These are phyloP conservation scores for Drosophila putrida DNA, from an alignment of 2,888 invertebrate species.

Conservation along the genomic window DNA sequence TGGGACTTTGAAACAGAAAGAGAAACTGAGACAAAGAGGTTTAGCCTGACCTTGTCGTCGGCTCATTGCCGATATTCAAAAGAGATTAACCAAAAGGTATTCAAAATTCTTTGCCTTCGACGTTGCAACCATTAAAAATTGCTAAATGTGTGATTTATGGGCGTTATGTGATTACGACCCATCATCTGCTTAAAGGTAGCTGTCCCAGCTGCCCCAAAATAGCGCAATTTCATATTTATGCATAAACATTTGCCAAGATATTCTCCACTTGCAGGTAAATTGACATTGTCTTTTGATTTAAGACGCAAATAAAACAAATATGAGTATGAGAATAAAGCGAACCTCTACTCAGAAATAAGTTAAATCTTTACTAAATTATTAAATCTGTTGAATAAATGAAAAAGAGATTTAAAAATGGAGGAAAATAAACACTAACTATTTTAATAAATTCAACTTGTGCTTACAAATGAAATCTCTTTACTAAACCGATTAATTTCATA, in stretches of 20 bases:
- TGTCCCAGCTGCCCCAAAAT: constrained; percentile 13
- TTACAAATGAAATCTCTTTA: too few species aligned
- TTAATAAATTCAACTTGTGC: too few species aligned
- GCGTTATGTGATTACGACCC: constrained; percentile 53
- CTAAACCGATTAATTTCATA: too few species aligned
- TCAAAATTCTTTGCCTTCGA: constrained; percentile 30
- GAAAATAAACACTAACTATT: too few species aligned
- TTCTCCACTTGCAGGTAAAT: constrained; percentile 8
- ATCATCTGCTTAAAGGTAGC: constrained; percentile 45
- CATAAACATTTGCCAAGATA: constrained; percentile 27
- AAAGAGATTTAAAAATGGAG: too few species aligned
- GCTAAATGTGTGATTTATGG: constrained; percentile 62
- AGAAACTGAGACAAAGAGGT: constrained; percentile 15
- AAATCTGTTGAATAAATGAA: too few species aligned
- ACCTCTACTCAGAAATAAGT: too few species aligned
- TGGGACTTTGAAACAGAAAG: constrained; percentile 15
- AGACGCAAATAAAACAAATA: neutral
- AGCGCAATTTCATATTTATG: constrained; percentile 26
- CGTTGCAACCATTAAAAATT: constrained; percentile 40
- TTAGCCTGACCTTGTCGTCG: constrained; percentile 67
- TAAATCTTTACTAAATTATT: too few species aligned
- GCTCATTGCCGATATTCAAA: constrained; percentile 63
- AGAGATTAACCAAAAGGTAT: constrained; percentile 70
- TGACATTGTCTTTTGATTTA: constrained; percentile 8
- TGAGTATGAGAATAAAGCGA: too few species aligned